Evolutionary conservation across 2,113 vertebrate genomes (phyloP).

Genomic region (Rhinolophus sinicus): DNA sequence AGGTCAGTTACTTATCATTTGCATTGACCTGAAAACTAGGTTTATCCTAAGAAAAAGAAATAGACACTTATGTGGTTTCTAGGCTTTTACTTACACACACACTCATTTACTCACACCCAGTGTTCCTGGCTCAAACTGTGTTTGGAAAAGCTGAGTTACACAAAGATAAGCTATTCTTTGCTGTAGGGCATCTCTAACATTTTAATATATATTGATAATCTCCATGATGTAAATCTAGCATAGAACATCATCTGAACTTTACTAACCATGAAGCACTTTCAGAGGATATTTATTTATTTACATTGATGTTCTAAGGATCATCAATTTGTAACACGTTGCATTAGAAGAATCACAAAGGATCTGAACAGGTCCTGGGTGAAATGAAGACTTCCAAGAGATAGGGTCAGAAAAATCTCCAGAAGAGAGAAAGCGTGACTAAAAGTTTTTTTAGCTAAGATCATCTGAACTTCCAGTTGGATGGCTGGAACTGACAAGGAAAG

Average conservation of each 20-base stretch:
- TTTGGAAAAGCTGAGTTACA: slow-evolving; percentile 1
- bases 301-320: neutral
- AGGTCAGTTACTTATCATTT: neutral
- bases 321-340: neutral
- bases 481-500: neutral
- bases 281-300: neutral
- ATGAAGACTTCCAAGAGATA: neutral
- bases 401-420: neutral
- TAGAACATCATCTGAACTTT: neutral
- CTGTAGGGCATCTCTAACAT: neutral
- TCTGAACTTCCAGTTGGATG: neutral
- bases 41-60: neutral
- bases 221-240: neutral
- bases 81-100: neutral
- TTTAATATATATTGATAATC: neutral
- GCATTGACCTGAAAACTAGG: neutral
- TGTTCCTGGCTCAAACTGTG: neutral
- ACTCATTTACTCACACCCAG: neutral
- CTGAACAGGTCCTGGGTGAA: neutral
- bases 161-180: neutral
- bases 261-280: neutral
- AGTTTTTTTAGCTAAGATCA: neutral
- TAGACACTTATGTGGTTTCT: neutral
- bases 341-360: neutral
- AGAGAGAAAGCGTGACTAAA: neutral